These are phyloP conservation scores for Dolichopus griseipennis DNA, from an alignment of 2,888 invertebrate genomes.

Conservation along the genomic window DNA sequence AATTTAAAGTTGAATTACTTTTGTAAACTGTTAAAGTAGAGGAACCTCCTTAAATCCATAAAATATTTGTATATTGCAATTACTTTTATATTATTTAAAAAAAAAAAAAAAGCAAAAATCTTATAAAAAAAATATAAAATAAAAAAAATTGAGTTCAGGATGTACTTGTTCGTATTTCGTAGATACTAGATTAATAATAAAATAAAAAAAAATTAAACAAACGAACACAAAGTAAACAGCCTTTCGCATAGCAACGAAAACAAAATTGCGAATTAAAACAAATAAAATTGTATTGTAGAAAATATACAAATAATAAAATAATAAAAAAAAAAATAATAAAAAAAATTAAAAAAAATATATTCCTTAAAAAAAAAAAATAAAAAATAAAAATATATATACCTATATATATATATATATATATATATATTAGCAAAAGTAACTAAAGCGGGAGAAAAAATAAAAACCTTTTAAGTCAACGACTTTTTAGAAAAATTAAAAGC, in stretches of 20 bases:
- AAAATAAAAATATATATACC: no score
- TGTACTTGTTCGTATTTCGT: neutral
- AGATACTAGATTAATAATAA: neutral
- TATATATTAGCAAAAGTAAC: neutral
- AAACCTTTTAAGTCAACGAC: slow-evolving; percentile 8
- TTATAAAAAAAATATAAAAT: neutral
- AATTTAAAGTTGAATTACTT: neutral
- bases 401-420: no score
- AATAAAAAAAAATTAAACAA: no score
- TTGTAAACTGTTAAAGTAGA: neutral
- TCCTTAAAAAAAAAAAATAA: no score
- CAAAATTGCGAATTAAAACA: neutral
- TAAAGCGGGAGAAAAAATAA: neutral
- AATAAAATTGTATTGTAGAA: neutral
- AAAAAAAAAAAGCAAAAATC: slow-evolving; percentile 2
- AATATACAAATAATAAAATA: no score
- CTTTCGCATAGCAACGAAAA: neutral
- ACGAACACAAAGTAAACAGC: no score
- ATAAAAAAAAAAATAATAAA: no score
- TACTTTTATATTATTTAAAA: neutral
- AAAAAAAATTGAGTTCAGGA: neutral
- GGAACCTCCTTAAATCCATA: neutral
- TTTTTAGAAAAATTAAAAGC: slow-evolving; percentile 10
- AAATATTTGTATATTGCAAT: slow-evolving; percentile 1
- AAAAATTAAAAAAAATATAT: no score